Evolutionary conservation across 2,113 vertebrate species (phyloP).

Genomic region (Nothoprocta perdicaria): DNA sequence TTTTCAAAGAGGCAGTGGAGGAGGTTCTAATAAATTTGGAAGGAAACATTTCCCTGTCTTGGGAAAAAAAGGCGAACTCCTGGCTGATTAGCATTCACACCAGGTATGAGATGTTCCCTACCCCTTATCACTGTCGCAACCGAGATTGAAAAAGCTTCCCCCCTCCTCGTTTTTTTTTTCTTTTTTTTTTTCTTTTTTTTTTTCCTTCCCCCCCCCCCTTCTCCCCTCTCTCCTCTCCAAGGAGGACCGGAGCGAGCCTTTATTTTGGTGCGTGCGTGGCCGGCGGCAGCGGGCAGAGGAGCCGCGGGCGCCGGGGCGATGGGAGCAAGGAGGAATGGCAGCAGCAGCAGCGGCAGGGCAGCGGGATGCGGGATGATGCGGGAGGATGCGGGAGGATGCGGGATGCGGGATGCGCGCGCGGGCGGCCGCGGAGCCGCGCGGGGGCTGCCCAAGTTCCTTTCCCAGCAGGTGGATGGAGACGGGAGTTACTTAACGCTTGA

Average conservation of each 20-base stretch:
- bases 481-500: conserved; percentile 85
- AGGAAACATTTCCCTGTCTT: conserved; percentile 97
- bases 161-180: neutral
- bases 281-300: conserved; percentile 72
- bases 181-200: neutral
- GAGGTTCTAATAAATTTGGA: conserved; percentile 99
- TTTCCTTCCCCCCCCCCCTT: too few relatives aligned
- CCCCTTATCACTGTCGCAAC: conserved; percentile 94
- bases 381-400: too few relatives aligned
- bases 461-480: conserved; percentile 84
- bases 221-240: neutral
- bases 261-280: conserved; percentile 75
- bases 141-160: conserved; percentile 85
- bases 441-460: conserved; percentile 82
- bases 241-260: conserved; percentile 73
- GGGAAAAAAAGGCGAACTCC: conserved; percentile 89
- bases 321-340: conserved; percentile 72
- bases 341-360: conserved; percentile 57
- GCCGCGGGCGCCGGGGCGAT: conserved; percentile 75
- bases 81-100: conserved; percentile 99
- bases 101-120: conserved; percentile 98
- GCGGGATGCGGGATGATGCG: conserved; percentile 48
- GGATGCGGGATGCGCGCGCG: too few relatives aligned
- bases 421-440: neutral
- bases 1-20: conserved; percentile 89